A percentile compares a stretch with the other conserved stretches of the same genome.
phyloP scores from a whole-genome alignment of 1,140 invertebrate genomes.

The Parasteatoda tepidariorum region DNA sequence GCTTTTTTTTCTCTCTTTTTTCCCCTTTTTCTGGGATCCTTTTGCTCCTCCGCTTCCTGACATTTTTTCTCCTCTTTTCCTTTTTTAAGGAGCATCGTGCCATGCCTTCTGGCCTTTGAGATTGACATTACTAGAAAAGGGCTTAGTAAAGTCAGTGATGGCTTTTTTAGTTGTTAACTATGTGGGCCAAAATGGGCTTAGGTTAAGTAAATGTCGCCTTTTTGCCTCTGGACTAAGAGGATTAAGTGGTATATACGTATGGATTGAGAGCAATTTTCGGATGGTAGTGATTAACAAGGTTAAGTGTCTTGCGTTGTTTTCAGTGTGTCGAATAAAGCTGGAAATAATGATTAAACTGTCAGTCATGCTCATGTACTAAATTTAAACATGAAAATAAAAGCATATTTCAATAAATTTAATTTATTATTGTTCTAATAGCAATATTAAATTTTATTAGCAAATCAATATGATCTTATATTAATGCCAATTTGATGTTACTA shows the following conservation, averaged over 20 bases:
- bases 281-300: too few species aligned
- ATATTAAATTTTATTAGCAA: too few species aligned
- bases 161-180: neutral
- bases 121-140: conserved; percentile 9
- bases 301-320: too few species aligned
- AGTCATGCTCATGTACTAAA: too few species aligned
- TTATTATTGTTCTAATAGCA: too few species aligned
- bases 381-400: too few species aligned
- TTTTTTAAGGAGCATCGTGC: conserved; percentile 29
- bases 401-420: too few species aligned
- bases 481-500: too few species aligned
- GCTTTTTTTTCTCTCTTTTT: neutral
- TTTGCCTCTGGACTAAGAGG: neutral
- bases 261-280: neutral
- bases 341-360: too few species aligned
- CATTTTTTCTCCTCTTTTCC: neutral
- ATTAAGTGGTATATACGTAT: neutral
- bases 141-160: conserved; percentile 6
- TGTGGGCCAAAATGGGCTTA: conserved; percentile 12
- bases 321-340: too few species aligned
- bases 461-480: too few species aligned
- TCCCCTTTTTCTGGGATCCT: too few species aligned
- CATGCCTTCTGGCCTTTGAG: conserved; percentile 18
- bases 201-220: conserved; percentile 11
- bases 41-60: neutral